These are phyloP conservation scores for Epizoanthus scotinus DNA, from an alignment of 92 coral and sea anemone genomes.

Conservation along the genomic window DNA sequence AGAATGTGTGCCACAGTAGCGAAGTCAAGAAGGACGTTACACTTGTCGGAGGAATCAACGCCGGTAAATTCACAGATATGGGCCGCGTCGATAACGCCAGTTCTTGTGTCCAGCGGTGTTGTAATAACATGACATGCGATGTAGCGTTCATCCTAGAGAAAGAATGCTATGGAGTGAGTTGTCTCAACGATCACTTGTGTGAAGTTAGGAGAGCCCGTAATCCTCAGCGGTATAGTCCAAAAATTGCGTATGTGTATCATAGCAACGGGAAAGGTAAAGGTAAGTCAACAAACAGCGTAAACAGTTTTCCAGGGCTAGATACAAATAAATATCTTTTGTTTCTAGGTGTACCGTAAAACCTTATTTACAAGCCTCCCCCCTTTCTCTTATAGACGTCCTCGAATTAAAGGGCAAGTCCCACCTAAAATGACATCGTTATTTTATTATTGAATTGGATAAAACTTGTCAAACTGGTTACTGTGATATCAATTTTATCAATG, in stretches of 20 bases:
- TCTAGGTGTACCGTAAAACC: too few species aligned
- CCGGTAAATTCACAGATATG: conserved; percentile 89
- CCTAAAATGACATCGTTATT: too few species aligned
- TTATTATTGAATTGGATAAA: too few species aligned
- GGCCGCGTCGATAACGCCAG: conserved; percentile 80
- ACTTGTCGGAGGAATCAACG: conserved; percentile 89
- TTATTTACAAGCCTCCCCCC: too few species aligned
- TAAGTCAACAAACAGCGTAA: not conserved
- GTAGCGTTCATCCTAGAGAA: conserved; percentile 90
- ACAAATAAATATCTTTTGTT: too few species aligned
- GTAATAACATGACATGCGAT: conserved; percentile 81
- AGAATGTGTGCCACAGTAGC: conserved; percentile 71
- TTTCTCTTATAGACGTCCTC: too few species aligned
- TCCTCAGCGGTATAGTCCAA: conserved; percentile 87
- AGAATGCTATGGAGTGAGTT: conserved; percentile 91
- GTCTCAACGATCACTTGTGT: conserved; percentile 77
- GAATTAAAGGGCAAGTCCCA: too few species aligned
- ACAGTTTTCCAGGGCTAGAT: not conserved
- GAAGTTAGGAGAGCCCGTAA: conserved; percentile 86
- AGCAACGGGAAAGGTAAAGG: conserved; percentile 56
- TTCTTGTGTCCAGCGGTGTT: conserved; percentile 83
- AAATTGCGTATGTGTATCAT: conserved; percentile 80
- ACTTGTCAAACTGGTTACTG: too few species aligned
- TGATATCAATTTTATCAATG: too few species aligned
- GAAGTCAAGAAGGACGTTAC: conserved; percentile 85